phyloP scores from a whole-genome alignment of 2,888 invertebrate species.

The Lochmaea capreae region DNA sequence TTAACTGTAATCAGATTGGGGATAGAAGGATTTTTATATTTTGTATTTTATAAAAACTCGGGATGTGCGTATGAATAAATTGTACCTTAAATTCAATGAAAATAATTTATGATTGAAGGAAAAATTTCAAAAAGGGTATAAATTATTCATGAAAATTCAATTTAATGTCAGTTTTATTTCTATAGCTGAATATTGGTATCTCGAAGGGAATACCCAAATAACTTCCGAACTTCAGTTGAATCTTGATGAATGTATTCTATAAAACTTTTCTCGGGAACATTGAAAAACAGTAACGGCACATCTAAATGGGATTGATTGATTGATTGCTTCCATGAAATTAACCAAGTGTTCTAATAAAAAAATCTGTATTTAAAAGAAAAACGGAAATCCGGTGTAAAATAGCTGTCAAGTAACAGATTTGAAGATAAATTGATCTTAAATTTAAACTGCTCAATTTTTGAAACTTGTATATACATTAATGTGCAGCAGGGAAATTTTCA shows the following conservation, averaged over 20 bases:
- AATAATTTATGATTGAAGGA: neutral
- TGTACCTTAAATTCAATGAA: neutral
- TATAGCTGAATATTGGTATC: constrained; percentile 9
- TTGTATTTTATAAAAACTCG: neutral
- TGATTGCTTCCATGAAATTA: neutral
- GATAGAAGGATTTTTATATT: neutral
- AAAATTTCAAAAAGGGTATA: neutral
- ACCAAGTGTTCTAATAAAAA: no score
- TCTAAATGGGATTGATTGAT: neutral
- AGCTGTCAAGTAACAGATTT: no score
- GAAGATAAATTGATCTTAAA: no score
- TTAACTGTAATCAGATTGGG: neutral
- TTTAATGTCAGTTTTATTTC: constrained; percentile 6
- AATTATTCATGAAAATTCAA: constrained; percentile 8
- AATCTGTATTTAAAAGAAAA: no score
- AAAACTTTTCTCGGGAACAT: neutral
- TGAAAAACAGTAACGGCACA: neutral
- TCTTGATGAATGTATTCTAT: neutral
- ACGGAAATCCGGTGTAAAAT: no score
- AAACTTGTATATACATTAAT: no score
- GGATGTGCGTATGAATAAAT: neutral
- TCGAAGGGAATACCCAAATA: constrained; percentile 3
- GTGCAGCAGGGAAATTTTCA: no score
- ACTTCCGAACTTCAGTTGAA: neutral
- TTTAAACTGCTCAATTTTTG: no score